Evolutionary conservation across 2,797 vertebrate genomes (phyloP), one percentile per base, ranked within the genome.

Genomic region (Triplophysa yarkandensis): DNA sequence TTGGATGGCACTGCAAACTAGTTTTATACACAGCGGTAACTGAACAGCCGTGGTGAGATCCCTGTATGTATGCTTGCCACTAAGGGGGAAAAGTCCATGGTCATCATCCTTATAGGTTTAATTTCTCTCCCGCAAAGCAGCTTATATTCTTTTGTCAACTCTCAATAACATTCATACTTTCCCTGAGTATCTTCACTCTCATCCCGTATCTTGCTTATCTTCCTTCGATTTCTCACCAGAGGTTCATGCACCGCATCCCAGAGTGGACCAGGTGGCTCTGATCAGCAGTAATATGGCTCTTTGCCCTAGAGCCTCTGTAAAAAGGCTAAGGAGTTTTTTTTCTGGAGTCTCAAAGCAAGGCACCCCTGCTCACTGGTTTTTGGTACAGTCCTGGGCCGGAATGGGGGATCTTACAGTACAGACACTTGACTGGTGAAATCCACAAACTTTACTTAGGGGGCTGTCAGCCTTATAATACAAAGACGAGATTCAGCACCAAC

Each of bases 401-500:
- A 80, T 83, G 86, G 85, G 86, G 87, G 85, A 85, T 87, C 52
- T 54, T 77, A 32, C 83, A 67, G 52, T 83, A 86, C 83, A 81
- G 70, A 83, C 57, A 57, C 85, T 27, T 17, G 41, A 67, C 67
- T 72, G 81, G 77, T 80, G 75, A 66, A 68, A 62, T 74, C 65
- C 70, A 84, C 72, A 44, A 58, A 64, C 39, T 70, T 57, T 80
- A 68, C 65, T 68, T 46, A 41, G 72, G 54, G 55, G 63, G 14
- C 48, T 54, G 63, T 71, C 55, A 69, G 54, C 41, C 11, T 62
- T 62, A 46, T 55, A 66, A 67, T 60, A 77, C 71, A 70, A 70
- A 71, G 66, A 76, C 69, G 46, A 75, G 36, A 82, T 88, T 83
- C 85, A 91, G 90, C 90, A 91, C 90, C 89, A 79, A 80, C 74